These are phyloP conservation scores for Mythimna lalbum DNA, from an alignment of 2,888 invertebrate species.

Conservation along the genomic window DNA sequence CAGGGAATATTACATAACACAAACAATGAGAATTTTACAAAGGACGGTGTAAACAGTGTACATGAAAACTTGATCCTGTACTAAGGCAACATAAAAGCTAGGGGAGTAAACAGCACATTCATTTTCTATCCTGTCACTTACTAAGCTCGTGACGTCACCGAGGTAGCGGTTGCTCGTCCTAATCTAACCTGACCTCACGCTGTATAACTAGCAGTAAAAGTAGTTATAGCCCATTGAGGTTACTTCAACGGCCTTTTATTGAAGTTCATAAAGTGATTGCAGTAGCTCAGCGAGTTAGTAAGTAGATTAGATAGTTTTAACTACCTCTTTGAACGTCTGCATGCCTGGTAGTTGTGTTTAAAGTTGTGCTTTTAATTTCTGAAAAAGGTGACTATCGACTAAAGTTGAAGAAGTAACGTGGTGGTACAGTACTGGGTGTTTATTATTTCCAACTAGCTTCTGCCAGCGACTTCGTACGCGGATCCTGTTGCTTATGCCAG, in stretches of 20 bases:
- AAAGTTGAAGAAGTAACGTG: background rate
- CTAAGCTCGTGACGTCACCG: slow-evolving; percentile 61
- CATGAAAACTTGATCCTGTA: slow-evolving; percentile 51
- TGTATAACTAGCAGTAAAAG: slow-evolving; percentile 55
- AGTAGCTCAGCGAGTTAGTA: slow-evolving; percentile 34
- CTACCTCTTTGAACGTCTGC: slow-evolving; percentile 22
- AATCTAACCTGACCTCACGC: slow-evolving; percentile 56
- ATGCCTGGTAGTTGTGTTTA: slow-evolving; percentile 13
- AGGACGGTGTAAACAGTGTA: slow-evolving; percentile 35
- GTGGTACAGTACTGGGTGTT: background rate
- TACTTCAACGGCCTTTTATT: slow-evolving; percentile 55
- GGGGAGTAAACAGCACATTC: slow-evolving; percentile 46
- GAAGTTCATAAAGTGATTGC: slow-evolving; percentile 60
- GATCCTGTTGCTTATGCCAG: no score
- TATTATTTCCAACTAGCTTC: no score
- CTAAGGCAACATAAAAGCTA: slow-evolving; percentile 50
- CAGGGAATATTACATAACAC: slow-evolving; percentile 18
- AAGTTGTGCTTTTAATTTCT: slow-evolving; percentile 27
- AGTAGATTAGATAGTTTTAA: slow-evolving; percentile 51
- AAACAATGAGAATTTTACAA: slow-evolving; percentile 46
- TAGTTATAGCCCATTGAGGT: slow-evolving; percentile 56
- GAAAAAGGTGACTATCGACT: background rate
- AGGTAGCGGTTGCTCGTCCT: slow-evolving; percentile 27
- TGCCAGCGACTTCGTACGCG: no score
- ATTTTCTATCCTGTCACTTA: slow-evolving; percentile 61